These are phyloP conservation scores for Cyprinodon tularosa DNA, from an alignment of 2,113 vertebrate genomes.

Conservation along the genomic window DNA sequence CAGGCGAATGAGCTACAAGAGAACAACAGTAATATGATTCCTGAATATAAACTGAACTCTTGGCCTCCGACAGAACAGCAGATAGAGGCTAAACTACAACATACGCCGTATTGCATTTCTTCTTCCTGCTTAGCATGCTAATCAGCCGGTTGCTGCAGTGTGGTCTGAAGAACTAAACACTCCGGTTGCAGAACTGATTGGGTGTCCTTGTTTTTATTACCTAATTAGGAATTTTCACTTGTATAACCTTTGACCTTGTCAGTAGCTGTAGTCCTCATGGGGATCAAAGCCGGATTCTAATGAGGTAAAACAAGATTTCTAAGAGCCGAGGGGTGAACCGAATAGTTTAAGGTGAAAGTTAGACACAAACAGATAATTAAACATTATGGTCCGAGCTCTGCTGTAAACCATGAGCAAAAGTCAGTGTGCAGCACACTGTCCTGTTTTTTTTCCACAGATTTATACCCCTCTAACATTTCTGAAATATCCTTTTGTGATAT, in stretches of 20 bases:
- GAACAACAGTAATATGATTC: slow-evolving; percentile 58
- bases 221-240: slow-evolving; percentile 2
- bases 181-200: not conserved
- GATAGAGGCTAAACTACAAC: slow-evolving; percentile 28
- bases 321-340: not conserved
- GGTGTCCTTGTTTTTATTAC: slow-evolving; percentile 15
- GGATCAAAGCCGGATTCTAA: not conserved
- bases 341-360: not conserved
- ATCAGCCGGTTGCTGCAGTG: slow-evolving; percentile 42
- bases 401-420: not conserved
- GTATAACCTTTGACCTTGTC: slow-evolving; percentile 3
- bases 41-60: slow-evolving; percentile 57
- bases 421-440: not conserved
- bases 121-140: slow-evolving; percentile 16
- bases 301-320: not conserved
- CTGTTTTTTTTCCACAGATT: not conserved
- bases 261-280: not conserved
- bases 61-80: slow-evolving; percentile 39
- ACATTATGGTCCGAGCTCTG: not conserved
- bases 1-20: slow-evolving; percentile 28
- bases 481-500: no score
- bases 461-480: no score
- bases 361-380: not conserved
- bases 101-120: slow-evolving; percentile 14
- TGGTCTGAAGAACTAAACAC: slow-evolving; percentile 6